Evolutionary conservation across 2,113 vertebrate genomes (phyloP).

Genomic region (Ifrita kowaldi): DNA sequence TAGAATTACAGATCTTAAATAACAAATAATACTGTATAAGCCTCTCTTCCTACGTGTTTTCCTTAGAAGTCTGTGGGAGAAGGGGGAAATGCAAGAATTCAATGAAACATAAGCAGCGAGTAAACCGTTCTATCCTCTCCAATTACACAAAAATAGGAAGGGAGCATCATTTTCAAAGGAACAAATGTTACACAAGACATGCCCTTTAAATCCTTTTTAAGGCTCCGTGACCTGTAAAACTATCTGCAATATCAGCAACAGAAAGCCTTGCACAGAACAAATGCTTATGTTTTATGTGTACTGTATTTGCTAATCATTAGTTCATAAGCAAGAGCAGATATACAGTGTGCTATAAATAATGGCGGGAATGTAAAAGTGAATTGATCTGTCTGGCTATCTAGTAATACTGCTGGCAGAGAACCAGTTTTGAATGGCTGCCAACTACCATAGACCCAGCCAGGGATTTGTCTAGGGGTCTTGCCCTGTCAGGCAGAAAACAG

Average conservation of each 20-base stretch:
- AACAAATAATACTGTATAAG: not conserved
- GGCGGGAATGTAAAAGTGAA: conserved; percentile 82
- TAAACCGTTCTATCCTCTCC: conserved; percentile 72
- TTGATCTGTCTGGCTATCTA: conserved; percentile 87
- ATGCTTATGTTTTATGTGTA: conserved; percentile 80
- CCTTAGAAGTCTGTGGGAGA: conserved; percentile 50
- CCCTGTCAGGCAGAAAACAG: conserved; percentile 80
- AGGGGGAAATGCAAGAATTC: conserved; percentile 51
- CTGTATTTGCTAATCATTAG: conserved; percentile 85
- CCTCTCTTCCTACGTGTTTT: conserved; percentile 15
- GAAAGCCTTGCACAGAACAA: conserved; percentile 75
- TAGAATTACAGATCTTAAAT: conserved; percentile 29
- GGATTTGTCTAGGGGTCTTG: conserved; percentile 82
- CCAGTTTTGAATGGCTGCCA: conserved; percentile 80
- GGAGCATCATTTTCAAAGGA: conserved; percentile 74
- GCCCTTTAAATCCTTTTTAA: conserved; percentile 83
- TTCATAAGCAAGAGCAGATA: conserved; percentile 84
- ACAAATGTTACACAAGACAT: conserved; percentile 73
- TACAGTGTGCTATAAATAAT: conserved; percentile 84
- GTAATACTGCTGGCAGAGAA: conserved; percentile 79
- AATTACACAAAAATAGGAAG: conserved; percentile 70
- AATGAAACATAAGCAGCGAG: conserved; percentile 50
- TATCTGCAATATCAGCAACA: conserved; percentile 81
- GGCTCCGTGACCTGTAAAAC: conserved; percentile 76
- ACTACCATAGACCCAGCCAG: conserved; percentile 76